Conservation (phyloP, 2,888 invertebrate genomes). For the Panopea generosa region DNA sequence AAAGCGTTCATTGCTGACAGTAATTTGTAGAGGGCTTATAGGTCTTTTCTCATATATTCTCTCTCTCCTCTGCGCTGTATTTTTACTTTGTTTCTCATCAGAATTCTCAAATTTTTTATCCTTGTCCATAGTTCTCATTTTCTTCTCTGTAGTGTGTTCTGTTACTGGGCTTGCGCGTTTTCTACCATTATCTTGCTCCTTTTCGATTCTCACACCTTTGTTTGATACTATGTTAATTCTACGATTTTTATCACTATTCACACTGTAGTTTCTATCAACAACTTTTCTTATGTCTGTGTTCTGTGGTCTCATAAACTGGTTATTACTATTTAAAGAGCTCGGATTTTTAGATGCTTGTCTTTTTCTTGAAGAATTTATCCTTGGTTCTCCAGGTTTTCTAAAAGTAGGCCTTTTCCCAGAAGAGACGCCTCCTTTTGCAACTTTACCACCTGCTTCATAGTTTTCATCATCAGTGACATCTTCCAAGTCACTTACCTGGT, state of each 20-base stretch:
- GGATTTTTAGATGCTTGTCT: background rate
- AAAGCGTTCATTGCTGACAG: conserved; percentile 53
- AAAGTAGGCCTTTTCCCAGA: conserved; percentile 30
- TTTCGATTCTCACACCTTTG: no score
- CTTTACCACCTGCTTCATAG: conserved; percentile 32
- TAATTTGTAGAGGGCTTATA: conserved; percentile 53
- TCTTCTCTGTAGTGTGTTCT: background rate
- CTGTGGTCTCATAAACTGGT: no score
- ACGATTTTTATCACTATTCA: background rate
- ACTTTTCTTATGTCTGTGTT: conserved; percentile 36
- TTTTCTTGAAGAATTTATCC: conserved; percentile 7
- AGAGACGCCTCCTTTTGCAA: background rate
- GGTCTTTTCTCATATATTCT: conserved; percentile 17
- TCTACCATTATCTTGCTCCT: background rate
- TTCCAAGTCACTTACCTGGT: conserved; percentile 52
- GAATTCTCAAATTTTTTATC: background rate
- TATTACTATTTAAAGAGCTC: no score
- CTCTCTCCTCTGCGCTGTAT: background rate
- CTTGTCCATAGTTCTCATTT: background rate
- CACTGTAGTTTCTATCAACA: conserved; percentile 12
- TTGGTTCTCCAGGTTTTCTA: conserved; percentile 52
- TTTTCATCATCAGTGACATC: conserved; percentile 54
- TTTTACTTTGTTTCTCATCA: background rate
- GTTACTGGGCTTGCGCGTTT: background rate
- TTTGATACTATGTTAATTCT: conserved; percentile 1